Base-by-base conservation (phyloP, 2,113 vertebrate species). In the Clarias macrocephalus region DNA sequence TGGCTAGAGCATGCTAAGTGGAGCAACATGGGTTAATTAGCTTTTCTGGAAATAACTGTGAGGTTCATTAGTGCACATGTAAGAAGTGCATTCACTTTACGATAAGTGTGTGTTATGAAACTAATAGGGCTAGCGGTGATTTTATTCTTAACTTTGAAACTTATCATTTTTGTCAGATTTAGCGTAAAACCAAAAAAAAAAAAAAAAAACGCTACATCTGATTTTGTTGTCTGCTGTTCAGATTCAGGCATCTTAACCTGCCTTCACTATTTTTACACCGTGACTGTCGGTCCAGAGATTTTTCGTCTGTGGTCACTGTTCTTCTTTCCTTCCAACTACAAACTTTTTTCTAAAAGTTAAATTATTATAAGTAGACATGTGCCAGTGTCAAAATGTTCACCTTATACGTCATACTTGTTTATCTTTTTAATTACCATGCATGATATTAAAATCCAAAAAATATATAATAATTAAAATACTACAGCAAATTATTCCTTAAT, bases 11-110 rank as follows among this genome's bases (percentile, higher is more conserved):
- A 70, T 60, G 65, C 48, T 30, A 48, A 37, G 10, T 18, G 13
- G 15, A 70, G 79, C 79, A 80, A 18, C 62, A 65, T 80, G 75
- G 77, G 77, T 70, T 59, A 60, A 86, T 68, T 62, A 62, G 54
- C 57, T 70, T 62, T 75, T 30, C 52, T 80, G 84, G 75, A 70
- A 66, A 30, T 80, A 57, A 86, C 85, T 79, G 60, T 85, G 84
- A 79, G 84, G 42, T 79, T 66, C 23, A n/a, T 66, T 80, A 59
- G 25, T 25, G 42, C 25, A 52, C 63, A 25, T 37, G 37, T 56
- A 59, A n/a, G 59, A 30, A 63, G 37, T 86, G 62, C 30, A 59
- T 37, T n/a, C 63, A 68, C 76, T 19, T 52, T 54, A 54, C n/a
- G 21, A 42, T 68, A 28, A 65, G 37, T 84, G 59, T 56, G 77